Conservation (phyloP, 23 tunicate genomes). For the Oikopleura dioica region DNA sequence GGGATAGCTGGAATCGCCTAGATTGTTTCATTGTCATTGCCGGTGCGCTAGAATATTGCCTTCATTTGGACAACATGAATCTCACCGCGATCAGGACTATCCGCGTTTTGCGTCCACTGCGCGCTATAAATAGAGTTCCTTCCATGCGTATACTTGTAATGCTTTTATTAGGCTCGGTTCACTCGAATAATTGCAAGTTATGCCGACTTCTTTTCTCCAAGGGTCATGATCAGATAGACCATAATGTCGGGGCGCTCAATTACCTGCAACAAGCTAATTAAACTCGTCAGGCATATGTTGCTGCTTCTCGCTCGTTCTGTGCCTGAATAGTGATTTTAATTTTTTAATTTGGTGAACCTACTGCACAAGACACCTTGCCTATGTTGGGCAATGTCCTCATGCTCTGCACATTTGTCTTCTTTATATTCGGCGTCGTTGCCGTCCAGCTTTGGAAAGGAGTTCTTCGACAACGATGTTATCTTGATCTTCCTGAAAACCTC, state of each 20-base stretch:
- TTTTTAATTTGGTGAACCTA: neutral
- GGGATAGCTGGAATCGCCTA: conserved; percentile 47
- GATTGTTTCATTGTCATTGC: conserved; percentile 36
- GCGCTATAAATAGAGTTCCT: conserved; percentile 59
- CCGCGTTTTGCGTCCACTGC: conserved; percentile 53
- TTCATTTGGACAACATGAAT: conserved; percentile 31
- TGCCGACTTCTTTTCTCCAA: no score
- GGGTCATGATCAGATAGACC: no score
- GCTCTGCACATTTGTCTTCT: conserved; percentile 67
- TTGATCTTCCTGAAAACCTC: conserved; percentile 4
- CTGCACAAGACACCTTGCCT: conserved; percentile 33
- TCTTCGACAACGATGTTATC: conserved; percentile 46
- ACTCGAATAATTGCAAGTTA: neutral
- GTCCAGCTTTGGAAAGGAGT: conserved; percentile 52
- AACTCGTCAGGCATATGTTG: no score
- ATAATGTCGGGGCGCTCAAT: no score
- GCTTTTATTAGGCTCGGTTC: neutral
- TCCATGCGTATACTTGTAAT: conserved; percentile 4
- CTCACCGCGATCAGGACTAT: conserved; percentile 48
- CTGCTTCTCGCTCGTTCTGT: no score
- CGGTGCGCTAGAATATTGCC: conserved; percentile 35
- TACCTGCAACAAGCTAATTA: no score
- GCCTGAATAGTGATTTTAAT: neutral
- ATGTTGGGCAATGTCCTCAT: conserved; percentile 69
- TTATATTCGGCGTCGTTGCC: conserved; percentile 50